These are phyloP conservation scores for Ictalurus furcatus DNA, from an alignment of 2,113 vertebrate species.

Conservation along the genomic window DNA sequence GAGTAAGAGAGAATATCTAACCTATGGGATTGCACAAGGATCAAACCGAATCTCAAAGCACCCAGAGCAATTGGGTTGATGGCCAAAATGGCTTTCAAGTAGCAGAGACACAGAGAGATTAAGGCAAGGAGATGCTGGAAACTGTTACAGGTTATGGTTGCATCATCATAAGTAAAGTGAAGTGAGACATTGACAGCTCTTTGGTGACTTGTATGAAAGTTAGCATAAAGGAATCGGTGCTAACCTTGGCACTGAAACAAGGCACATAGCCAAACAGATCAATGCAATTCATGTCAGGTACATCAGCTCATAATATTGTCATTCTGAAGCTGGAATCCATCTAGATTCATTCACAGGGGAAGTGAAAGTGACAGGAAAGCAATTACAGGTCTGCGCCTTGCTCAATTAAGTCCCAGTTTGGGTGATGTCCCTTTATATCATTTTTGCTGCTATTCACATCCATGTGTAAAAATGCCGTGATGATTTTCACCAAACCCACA, in stretches of 20 bases:
- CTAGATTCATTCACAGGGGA: slow-evolving; percentile 62
- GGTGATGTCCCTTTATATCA: slow-evolving; percentile 56
- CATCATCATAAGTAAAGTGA: not conserved
- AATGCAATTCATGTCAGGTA: slow-evolving; percentile 42
- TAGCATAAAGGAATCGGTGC: not conserved
- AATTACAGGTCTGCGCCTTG: slow-evolving; percentile 61
- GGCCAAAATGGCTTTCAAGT: slow-evolving; percentile 15
- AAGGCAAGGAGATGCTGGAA: not conserved
- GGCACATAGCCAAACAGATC: slow-evolving; percentile 33
- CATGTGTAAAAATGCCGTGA: slow-evolving; percentile 49
- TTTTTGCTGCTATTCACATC: slow-evolving; percentile 51
- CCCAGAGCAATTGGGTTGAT: not conserved
- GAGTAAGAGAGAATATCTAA: slow-evolving; percentile 28
- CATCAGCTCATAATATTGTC: slow-evolving; percentile 41
- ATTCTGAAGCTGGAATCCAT: slow-evolving; percentile 58
- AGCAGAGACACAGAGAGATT: not conserved
- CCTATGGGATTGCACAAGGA: not conserved
- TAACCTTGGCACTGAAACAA: slow-evolving; percentile 10
- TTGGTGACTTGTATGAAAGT: not conserved
- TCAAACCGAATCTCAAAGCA: slow-evolving; percentile 33
- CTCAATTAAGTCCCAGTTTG: slow-evolving; percentile 68
- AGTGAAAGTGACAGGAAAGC: slow-evolving; percentile 66
- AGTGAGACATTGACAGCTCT: not conserved
- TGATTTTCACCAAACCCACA: slow-evolving; percentile 62
- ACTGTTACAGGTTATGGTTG: not conserved